Base-by-base conservation (phyloP, 2,797 vertebrate genomes). In the Lutjanus campechanus region DNA sequence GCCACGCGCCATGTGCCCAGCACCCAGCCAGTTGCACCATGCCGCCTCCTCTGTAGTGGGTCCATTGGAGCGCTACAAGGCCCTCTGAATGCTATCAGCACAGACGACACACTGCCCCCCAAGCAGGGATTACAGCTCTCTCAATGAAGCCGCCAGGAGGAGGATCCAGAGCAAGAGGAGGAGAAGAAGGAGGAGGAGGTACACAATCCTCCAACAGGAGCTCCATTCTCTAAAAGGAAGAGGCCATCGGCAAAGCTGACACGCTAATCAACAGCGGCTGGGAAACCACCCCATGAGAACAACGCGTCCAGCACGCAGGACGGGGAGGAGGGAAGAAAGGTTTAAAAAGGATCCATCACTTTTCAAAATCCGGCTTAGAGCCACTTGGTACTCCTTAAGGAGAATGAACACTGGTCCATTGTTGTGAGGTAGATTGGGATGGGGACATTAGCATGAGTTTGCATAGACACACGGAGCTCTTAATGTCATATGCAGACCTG, bases 31-130 rank as follows among this genome's bases (percentile, higher is more conserved):
- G 91, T 91, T 85, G 89, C 89, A 83, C 88, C 87, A 71, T 25
- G 82, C 79, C 19, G 70, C 82, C 89, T 91, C 88, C 90, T 93
- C 90, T 92, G 91, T 92, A 88, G 90, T 91, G 82, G 84, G 89
- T 91, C 89, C 89, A 91, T 79, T 88, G 89, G 91, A 89, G 89
- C 73, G 76, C 85, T 90, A 92, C 93, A 92, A 82, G 90, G 89
- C 85, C 85, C 74, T 71, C 83, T 95, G 92, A 95, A 95, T 94
- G 93, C 94, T 95, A 96, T 95, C 95, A 92, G 93, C 91, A 93
- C 90, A 92, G 87, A 91, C 89, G 93, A 92, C 94, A 93, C 92
- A 74, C 86, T 84, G 91, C 93, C 94, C 94, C 91, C 88, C 91
- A 86, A 94, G 95, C 91, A 86, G 80, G 84, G 94, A 96, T 96